A percentile compares a stretch with the other conserved stretches of the same genome.
These are phyloP conservation scores for Netelia inedita DNA, from an alignment of 2,888 invertebrate genomes.

Conservation along the genomic window DNA sequence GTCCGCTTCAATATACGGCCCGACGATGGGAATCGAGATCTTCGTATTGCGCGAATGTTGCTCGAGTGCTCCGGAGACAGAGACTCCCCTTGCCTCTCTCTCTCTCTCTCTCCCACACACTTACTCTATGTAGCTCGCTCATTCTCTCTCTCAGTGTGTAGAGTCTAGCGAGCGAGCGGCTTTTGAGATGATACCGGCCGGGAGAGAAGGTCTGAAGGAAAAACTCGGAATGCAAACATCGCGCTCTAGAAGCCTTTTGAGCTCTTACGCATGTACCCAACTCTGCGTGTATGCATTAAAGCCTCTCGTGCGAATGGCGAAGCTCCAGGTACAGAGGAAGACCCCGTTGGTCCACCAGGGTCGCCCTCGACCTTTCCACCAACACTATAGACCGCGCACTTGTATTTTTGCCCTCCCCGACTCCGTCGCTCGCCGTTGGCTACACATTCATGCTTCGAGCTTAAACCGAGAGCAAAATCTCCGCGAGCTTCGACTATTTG, in stretches of 20 bases:
- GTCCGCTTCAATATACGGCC: constrained; percentile 42
- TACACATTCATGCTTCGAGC: constrained; percentile 63
- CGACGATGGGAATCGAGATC: constrained; percentile 59
- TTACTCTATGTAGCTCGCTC: too few species aligned
- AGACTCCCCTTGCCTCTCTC: constrained; percentile 15
- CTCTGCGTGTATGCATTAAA: constrained; percentile 53
- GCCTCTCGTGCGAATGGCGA: constrained; percentile 40
- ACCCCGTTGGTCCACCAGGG: constrained; percentile 54
- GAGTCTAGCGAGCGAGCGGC: constrained; percentile 46
- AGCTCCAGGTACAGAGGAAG: constrained; percentile 31
- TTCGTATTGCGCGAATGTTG: constrained; percentile 59
- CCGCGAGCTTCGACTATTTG: constrained; percentile 42
- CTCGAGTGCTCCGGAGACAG: constrained; percentile 47
- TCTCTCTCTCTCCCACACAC: constrained; percentile 10
- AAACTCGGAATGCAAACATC: constrained; percentile 70
- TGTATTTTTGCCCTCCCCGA: constrained; percentile 42
- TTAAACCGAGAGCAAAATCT: constrained; percentile 55
- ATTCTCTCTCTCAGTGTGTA: constrained; percentile 11
- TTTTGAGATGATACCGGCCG: constrained; percentile 58
- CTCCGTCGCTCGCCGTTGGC: constrained; percentile 36
- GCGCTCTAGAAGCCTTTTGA: constrained; percentile 69
- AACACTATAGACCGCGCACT: constrained; percentile 38
- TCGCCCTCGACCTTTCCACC: constrained; percentile 63
- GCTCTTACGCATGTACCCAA: constrained; percentile 35
- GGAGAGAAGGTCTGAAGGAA: constrained; percentile 30